Evolutionary conservation across 2,888 invertebrate genomes (phyloP), one percentile per base, ranked within the genome.

Genomic region (Diarsia dahlii): DNA sequence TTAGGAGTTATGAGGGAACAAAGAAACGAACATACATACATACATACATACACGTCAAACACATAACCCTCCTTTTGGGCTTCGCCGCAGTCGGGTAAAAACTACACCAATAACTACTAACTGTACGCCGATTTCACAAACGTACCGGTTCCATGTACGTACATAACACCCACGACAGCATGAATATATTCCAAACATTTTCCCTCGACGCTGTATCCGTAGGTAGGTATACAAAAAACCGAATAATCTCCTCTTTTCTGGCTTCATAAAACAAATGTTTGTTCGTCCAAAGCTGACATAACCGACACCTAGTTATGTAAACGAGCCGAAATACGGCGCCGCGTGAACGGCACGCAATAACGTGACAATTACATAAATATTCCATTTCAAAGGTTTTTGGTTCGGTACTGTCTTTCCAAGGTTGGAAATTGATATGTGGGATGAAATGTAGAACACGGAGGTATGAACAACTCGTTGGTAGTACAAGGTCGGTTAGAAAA

Each of bases 351-450:
- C 73, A 78, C 82, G 80, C 77, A 85, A 85, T 80, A 85, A 74
- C 69, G 73, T 74, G 77, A 52, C 73, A 80, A 82, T 77, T 77
- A 82, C 73, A 71, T 84, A 74, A 80, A 74, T 82, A 82, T 80
- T 84, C 62, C 34, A 80, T 80, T 82, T 82, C 76, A 79, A 82
- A 82, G 71, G 80, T 70, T 76, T 78, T 56, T 50, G 50, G 28
- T 20, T 62, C 28, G 50, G 39, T 20, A 28, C 46, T 28, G 64
- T 28, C 28, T 46, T 56, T 60, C 13, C 15, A 23, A 65, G 34
- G 34, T 18, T 20, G 0, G 15, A 63, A 34, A 52, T 3, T 5
- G 8, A 56, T 62, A 28, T 62, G 28, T 46, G 15, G 10, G 1
- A 64, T 50, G n/a, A n/a, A 34, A n/a, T 3, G 15, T 45, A 10